These are phyloP conservation scores for Sternotherus odoratus DNA, from an alignment of 2,797 vertebrate genomes.

Conservation along the genomic window DNA sequence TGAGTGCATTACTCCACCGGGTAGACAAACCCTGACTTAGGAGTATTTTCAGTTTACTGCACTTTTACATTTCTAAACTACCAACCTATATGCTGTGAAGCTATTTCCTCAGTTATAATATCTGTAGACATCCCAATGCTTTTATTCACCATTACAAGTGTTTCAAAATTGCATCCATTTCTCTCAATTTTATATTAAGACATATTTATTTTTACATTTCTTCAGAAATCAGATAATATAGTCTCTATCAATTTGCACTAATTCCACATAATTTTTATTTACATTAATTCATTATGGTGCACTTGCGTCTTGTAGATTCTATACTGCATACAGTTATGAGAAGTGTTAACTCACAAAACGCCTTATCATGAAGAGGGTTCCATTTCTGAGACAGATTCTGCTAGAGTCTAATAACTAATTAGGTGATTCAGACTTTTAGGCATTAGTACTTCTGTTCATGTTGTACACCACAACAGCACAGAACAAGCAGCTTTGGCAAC, in stretches of 20 bases:
- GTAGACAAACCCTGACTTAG: neutral
- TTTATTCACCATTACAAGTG: neutral
- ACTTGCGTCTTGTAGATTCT: neutral
- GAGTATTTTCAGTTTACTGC: neutral
- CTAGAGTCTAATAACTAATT: neutral
- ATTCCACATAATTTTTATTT: conserved; percentile 1
- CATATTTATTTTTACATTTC: neutral
- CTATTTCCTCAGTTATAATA: conserved; percentile 4
- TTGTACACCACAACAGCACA: neutral
- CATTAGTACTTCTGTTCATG: neutral
- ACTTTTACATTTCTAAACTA: neutral
- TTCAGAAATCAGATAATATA: neutral
- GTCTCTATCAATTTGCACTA: neutral
- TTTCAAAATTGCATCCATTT: neutral
- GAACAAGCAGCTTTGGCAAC: neutral
- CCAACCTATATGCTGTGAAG: neutral
- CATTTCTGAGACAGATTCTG: neutral
- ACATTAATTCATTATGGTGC: neutral
- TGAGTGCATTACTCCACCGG: neutral
- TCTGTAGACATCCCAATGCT: neutral
- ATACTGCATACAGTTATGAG: neutral
- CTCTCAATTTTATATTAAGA: conserved; percentile 3
- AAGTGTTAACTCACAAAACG: conserved; percentile 5
- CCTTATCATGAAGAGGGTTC: neutral
- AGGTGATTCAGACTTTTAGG: neutral